Evolutionary conservation across 2,888 invertebrate species (phyloP), one percentile per base, ranked within the genome.

Genomic region (Drosophila acutilabella): DNA sequence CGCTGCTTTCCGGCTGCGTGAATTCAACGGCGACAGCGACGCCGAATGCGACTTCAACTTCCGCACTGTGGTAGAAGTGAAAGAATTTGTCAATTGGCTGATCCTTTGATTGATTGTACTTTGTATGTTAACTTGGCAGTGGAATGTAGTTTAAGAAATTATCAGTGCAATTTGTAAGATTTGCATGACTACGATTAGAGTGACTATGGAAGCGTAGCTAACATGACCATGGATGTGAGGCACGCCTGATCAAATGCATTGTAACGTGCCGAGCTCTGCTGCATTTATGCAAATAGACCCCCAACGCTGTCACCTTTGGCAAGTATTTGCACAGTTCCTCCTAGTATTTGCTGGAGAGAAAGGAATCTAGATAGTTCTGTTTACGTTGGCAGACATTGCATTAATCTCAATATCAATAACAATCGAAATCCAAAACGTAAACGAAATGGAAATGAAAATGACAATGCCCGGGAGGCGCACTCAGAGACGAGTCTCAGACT

Each of bases 301-400:
- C 26, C 18, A 23, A n/a, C n/a, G 4, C 26, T 52, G 40, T 40
- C 40, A 61, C 36, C 60, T 33, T 51, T 8, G 18, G 23, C 18
- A 47, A 57, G 16, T 14, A 23, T 42, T 45, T 48, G 38, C 4
- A n/a, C 64, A 47, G 64, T 40, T 53, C 33, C 53, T 47, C 33
- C 53, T 13, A 51, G 50, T 50, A 67, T 47, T 67, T 67, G 54
- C 54, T 16, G 11, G 41, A 41, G 38, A 10, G 18, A 74, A 56
- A 60, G 45, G 48, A 58, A 73, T 74, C 78, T 60, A 42, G 59
- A 72, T 72, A 38, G 16, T 57, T 57, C 54, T 23, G 52, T 53
- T 68, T 68, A 36, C 23, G 57, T n/a, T 44, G 69, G n/a, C 41
- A 56, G 56, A 18, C 44, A 57, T 44, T 52, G 56, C 59, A 64